Evolutionary conservation across 2,113 vertebrate species (phyloP).

Genomic region (Urocolius indicus): DNA sequence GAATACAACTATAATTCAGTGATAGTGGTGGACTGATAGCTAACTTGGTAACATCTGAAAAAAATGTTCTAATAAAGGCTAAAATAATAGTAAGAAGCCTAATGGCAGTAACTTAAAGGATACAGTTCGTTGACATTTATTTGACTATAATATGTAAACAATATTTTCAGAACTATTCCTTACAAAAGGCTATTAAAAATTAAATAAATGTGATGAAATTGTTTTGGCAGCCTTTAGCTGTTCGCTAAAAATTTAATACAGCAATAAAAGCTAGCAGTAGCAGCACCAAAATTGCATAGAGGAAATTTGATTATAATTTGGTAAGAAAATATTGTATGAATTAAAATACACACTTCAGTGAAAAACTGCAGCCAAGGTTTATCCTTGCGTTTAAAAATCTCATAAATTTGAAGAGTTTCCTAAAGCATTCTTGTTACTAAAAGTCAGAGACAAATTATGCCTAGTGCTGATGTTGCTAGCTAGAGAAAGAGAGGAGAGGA

Average conservation of each 20-base stretch:
- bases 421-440: conserved; percentile 26
- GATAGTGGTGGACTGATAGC: neutral
- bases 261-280: conserved; percentile 49
- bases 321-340: conserved; percentile 46
- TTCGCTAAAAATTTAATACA: conserved; percentile 42
- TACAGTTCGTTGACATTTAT: conserved; percentile 26
- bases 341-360: conserved; percentile 13
- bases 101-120: neutral
- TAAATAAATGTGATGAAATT: conserved; percentile 33
- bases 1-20: neutral
- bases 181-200: conserved; percentile 51
- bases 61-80: conserved; percentile 12
- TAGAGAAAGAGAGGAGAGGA: neutral
- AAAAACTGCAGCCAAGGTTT: conserved; percentile 36
- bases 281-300: conserved; percentile 41
- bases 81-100: conserved; percentile 22
- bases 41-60: neutral
- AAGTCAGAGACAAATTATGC: conserved; percentile 38
- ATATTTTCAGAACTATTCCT: conserved; percentile 20
- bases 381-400: conserved; percentile 52
- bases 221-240: conserved; percentile 57
- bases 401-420: conserved; percentile 56
- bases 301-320: conserved; percentile 63
- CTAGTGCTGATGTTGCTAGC: conserved; percentile 21
- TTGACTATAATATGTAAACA: conserved; percentile 22